Conservation (phyloP, 2,888 invertebrate genomes). For the Sesamia inferens region DNA sequence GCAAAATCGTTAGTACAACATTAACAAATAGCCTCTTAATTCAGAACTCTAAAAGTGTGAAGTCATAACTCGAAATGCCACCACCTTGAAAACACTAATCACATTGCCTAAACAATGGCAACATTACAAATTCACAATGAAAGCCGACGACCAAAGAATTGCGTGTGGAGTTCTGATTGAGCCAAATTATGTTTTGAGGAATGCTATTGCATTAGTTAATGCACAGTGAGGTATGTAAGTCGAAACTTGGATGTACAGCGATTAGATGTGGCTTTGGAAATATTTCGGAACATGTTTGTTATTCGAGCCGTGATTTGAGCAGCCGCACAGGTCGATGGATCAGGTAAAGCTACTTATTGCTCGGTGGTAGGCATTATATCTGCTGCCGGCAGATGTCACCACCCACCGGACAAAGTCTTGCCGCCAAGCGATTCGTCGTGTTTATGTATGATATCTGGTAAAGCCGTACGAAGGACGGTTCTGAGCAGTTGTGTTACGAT, state of each 20-base stretch:
- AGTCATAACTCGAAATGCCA: slow-evolving; percentile 44
- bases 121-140: slow-evolving; percentile 60
- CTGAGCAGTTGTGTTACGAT: too few relatives aligned
- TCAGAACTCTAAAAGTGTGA: slow-evolving; percentile 25
- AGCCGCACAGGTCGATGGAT: too few relatives aligned
- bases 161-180: slow-evolving; percentile 81
- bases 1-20: not conserved
- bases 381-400: too few relatives aligned
- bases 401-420: too few relatives aligned
- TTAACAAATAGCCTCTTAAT: not conserved
- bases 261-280: not conserved
- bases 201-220: slow-evolving; percentile 87
- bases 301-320: too few relatives aligned
- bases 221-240: slow-evolving; percentile 73
- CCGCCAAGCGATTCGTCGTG: too few relatives aligned
- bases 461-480: too few relatives aligned
- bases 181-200: slow-evolving; percentile 83
- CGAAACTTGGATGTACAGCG: slow-evolving; percentile 53
- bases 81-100: slow-evolving; percentile 50
- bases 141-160: slow-evolving; percentile 68
- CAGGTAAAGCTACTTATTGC: too few relatives aligned
- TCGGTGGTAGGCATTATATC: too few relatives aligned
- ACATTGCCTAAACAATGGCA: slow-evolving; percentile 47
- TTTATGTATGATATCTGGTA: too few relatives aligned
- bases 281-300: too few relatives aligned